These are phyloP conservation scores for Perizoma affinitatum DNA, from an alignment of 2,888 invertebrate species.

Conservation along the genomic window DNA sequence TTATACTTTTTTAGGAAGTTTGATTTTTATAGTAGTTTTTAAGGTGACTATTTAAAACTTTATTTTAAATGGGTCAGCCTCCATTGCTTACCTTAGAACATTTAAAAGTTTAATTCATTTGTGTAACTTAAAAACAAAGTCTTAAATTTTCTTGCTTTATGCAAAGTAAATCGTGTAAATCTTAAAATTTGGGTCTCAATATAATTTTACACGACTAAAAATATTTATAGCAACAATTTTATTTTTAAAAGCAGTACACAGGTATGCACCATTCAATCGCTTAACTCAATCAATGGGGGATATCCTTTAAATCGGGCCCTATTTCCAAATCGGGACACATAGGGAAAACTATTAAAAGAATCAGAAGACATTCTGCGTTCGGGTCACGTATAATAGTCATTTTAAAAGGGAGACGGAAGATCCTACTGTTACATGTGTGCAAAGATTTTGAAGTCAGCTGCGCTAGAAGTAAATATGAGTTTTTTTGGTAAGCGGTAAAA, in stretches of 20 bases:
- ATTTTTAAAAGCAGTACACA: conserved; percentile 15
- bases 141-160: no score
- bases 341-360: conserved; percentile 66
- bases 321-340: conserved; percentile 52
- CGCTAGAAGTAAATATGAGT: no score
- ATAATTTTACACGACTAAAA: background rate
- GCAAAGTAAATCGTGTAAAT: no score
- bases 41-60: conserved; percentile 17
- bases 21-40: conserved; percentile 20
- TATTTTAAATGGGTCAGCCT: conserved; percentile 1
- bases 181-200: no score
- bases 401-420: conserved; percentile 59
- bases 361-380: conserved; percentile 58
- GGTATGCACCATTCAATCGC: conserved; percentile 29
- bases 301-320: conserved; percentile 41
- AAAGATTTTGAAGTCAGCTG: background rate
- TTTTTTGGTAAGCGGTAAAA: background rate
- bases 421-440: conserved; percentile 29
- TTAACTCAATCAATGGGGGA: conserved; percentile 37
- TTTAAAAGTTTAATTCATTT: no score
- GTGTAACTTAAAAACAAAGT: no score
- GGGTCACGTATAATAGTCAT: conserved; percentile 70
- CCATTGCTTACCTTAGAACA: background rate
- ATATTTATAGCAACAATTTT: background rate
- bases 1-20: conserved; percentile 21